Percentiles rank a stretch among this genome's conserved stretches.
These are phyloP conservation scores for Temnothorax rugatulus DNA, from an alignment of 2,888 invertebrate species.

Conservation along the genomic window DNA sequence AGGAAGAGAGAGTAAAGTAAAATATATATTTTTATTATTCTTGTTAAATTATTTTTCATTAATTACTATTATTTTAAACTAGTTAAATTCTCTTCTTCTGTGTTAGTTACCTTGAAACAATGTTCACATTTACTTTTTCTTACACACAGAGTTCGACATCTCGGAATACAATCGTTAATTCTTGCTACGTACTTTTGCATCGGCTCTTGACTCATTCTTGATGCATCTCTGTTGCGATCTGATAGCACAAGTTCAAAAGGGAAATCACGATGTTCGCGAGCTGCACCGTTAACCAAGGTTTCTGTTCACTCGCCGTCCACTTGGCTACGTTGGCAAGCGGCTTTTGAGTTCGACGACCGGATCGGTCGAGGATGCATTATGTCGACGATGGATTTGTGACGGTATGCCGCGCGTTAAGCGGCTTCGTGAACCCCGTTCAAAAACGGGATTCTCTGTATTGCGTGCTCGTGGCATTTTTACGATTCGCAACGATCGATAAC, in stretches of 20 bases:
- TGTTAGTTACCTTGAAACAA: neutral
- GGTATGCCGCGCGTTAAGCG: conserved; percentile 34
- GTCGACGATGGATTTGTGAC: conserved; percentile 57
- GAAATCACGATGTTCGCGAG: conserved; percentile 46
- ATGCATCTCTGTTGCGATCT: conserved; percentile 34
- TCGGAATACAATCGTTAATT: neutral
- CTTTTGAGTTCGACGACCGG: conserved; percentile 59
- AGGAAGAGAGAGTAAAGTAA: neutral
- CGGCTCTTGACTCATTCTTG: conserved; percentile 23
- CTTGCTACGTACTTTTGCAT: neutral
- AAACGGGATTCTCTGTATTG: conserved; percentile 45
- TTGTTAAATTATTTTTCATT: neutral
- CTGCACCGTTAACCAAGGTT: conserved; percentile 52
- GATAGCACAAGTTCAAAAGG: conserved; percentile 31
- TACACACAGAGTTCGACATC: neutral
- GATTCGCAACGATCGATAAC: conserved; percentile 48
- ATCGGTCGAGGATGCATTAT: conserved; percentile 59
- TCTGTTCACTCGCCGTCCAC: conserved; percentile 35
- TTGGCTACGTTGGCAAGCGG: conserved; percentile 45
- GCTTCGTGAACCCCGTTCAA: conserved; percentile 40
- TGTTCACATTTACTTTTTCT: neutral
- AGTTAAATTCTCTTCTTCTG: neutral
- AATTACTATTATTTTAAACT: neutral
- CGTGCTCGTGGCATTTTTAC: conserved; percentile 42
- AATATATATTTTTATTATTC: neutral